phyloP scores from a whole-genome alignment of 2,113 vertebrate genomes.

The Lynx canadensis region DNA sequence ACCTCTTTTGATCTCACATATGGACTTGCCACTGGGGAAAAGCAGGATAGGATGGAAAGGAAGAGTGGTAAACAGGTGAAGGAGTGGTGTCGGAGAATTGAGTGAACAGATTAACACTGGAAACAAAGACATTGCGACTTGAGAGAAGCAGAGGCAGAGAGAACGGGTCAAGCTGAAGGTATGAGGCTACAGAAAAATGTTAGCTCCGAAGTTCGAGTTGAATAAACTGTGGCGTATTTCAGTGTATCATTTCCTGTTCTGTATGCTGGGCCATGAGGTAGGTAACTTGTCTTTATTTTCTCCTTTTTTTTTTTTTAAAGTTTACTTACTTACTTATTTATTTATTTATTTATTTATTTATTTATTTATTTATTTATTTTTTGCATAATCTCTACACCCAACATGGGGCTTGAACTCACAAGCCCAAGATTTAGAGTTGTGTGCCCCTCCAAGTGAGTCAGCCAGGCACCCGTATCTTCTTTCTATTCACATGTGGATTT shows the following conservation, averaged over 20 bases:
- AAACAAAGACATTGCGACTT: not conserved
- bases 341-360: no score
- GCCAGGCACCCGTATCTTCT: not conserved
- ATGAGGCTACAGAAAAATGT: not conserved
- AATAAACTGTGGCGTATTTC: not conserved
- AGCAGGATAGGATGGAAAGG: not conserved
- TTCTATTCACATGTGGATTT: not conserved
- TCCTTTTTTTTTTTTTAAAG: not conserved
- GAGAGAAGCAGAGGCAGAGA: not conserved
- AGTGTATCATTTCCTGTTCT: not conserved
- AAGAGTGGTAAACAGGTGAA: not conserved
- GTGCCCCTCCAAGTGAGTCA: not conserved
- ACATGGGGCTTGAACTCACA: not conserved
- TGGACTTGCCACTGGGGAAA: not conserved
- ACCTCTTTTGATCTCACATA: not conserved
- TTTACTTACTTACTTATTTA: not conserved
- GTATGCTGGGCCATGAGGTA: not conserved
- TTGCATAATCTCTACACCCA: no score
- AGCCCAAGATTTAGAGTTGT: not conserved
- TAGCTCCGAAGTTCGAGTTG: not conserved
- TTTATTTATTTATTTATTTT: accelerated
- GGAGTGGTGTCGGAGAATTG: not conserved
- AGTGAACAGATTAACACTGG: not conserved
- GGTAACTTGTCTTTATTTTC: not conserved
- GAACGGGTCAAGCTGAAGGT: not conserved